These are phyloP conservation scores for Heliconius eleuchia DNA, from an alignment of 1,140 invertebrate genomes.

Conservation along the genomic window DNA sequence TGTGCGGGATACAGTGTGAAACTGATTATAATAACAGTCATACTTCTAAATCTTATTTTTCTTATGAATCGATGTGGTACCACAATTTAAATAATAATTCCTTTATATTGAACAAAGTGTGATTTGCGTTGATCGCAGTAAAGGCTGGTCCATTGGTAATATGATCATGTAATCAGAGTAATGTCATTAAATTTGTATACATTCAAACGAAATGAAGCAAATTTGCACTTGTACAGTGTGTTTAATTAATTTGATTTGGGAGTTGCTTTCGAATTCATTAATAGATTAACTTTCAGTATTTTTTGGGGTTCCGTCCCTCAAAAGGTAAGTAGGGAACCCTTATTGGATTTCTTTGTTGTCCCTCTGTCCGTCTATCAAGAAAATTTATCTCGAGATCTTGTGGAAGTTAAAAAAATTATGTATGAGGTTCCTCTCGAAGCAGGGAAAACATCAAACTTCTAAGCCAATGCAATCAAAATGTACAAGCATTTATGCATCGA, in stretches of 20 bases:
- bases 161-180: constrained; percentile 30
- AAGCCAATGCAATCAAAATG: no score
- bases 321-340: neutral
- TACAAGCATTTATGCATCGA: no score
- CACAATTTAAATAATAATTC: neutral
- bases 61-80: neutral
- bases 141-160: constrained; percentile 27
- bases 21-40: no score
- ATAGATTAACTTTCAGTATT: neutral
- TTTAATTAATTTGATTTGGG: constrained; percentile 10
- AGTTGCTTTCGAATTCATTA: neutral
- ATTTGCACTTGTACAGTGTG: neutral
- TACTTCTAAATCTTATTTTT: neutral
- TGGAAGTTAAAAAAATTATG: no score
- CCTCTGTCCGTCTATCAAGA: no score
- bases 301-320: neutral
- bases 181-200: constrained; percentile 28
- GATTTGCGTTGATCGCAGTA: constrained; percentile 16
- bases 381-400: no score
- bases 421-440: no score
- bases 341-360: no score
- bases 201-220: constrained; percentile 27
- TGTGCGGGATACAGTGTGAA: no score
- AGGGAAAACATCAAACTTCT: no score
- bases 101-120: constrained; percentile 24